These are phyloP conservation scores for Myotis yumanensis DNA, from an alignment of 2,113 vertebrate species.

Conservation along the genomic window DNA sequence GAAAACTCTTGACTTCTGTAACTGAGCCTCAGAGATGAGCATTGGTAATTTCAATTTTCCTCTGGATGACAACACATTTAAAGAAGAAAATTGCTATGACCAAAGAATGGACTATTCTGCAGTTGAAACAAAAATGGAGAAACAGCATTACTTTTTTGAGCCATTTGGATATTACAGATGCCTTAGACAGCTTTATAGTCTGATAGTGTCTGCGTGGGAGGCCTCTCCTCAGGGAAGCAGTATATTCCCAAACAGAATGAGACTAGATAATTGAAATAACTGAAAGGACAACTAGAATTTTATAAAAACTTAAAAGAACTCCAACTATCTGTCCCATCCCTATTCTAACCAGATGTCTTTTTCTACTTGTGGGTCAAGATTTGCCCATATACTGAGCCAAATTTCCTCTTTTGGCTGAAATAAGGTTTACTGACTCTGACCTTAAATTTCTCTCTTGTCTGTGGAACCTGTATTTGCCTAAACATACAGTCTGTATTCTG, in stretches of 20 bases:
- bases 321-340: background rate
- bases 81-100: constrained; percentile 1
- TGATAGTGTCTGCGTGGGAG: background rate
- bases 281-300: background rate
- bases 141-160: background rate
- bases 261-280: background rate
- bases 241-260: constrained; percentile 36
- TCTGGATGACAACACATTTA: constrained; percentile 43
- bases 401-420: background rate
- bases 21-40: background rate
- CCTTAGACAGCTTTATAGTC: constrained; percentile 8
- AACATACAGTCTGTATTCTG: background rate
- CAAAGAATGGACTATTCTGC: background rate
- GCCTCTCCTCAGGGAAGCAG: background rate
- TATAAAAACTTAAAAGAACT: background rate
- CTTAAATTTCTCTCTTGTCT: background rate
- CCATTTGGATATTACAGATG: background rate
- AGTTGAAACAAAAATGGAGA: background rate
- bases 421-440: background rate
- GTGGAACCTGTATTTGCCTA: background rate
- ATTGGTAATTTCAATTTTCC: background rate
- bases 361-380: background rate
- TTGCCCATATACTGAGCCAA: background rate
- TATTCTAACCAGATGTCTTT: background rate
- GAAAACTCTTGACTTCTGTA: constrained; percentile 31